Evolutionary conservation across 2,113 vertebrate species (phyloP).

Genomic region (Gavialis gangeticus): DNA sequence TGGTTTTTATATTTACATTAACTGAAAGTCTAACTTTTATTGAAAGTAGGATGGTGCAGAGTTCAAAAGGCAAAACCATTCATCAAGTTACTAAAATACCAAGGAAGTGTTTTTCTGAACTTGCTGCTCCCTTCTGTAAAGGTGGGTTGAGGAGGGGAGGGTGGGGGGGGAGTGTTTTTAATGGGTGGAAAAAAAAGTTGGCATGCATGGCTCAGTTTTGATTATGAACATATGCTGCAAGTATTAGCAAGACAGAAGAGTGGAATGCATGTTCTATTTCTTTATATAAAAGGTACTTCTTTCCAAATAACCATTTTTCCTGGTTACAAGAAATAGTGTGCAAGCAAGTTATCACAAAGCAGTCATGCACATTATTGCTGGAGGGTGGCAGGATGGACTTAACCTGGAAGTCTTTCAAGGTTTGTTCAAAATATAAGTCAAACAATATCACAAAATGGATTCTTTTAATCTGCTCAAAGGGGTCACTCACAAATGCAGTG

Average conservation of each 20-base stretch:
- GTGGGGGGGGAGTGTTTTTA: neutral
- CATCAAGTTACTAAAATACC: slow-evolving; percentile 41
- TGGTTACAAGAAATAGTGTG: neutral
- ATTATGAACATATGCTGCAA: slow-evolving; percentile 25
- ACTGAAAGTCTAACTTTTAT: neutral
- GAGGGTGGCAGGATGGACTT: neutral
- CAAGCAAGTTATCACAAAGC: neutral
- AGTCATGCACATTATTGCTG: neutral
- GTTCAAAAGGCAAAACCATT: slow-evolving; percentile 25
- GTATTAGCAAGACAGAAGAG: neutral
- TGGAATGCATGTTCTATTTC: neutral
- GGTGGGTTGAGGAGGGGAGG: neutral
- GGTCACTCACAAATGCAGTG: neutral
- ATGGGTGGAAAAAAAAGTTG: neutral
- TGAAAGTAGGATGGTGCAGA: neutral
- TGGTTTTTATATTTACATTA: slow-evolving; percentile 12
- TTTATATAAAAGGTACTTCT: neutral
- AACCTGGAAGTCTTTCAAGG: fast-evolving
- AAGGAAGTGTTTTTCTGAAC: slow-evolving; percentile 29
- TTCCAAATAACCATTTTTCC: slow-evolving; percentile 18
- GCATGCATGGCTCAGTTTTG: neutral
- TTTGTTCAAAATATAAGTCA: neutral
- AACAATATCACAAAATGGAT: neutral
- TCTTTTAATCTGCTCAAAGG: neutral
- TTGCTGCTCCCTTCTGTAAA: slow-evolving; percentile 32